These are phyloP conservation scores for Eurytoma californica DNA, from an alignment of 2,888 invertebrate genomes.

Conservation along the genomic window DNA sequence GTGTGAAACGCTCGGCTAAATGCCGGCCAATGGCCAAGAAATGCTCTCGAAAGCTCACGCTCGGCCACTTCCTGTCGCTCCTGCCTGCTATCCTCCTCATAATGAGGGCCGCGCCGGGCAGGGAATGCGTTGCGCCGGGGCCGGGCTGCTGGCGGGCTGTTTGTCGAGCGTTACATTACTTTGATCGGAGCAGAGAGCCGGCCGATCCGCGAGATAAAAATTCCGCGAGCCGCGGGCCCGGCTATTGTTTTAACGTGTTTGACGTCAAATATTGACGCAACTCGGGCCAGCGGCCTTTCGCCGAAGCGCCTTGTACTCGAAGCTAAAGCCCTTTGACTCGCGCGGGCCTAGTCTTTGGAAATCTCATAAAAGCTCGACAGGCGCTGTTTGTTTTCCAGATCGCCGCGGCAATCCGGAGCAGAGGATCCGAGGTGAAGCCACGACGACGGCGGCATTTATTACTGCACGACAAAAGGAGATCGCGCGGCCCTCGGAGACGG, in stretches of 20 bases:
- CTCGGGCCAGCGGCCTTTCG: constrained; percentile 33
- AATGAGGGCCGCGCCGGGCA: not conserved
- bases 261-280: constrained; percentile 74
- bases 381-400: constrained; percentile 12
- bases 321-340: constrained; percentile 8
- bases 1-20: constrained; percentile 65
- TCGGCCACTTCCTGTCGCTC: constrained; percentile 54
- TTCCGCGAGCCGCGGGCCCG: constrained; percentile 69
- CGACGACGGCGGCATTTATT: not conserved
- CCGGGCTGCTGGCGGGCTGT: not conserved
- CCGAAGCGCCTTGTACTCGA: constrained; percentile 24
- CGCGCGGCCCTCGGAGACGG: no score
- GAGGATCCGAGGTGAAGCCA: not conserved
- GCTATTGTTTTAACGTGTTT: constrained; percentile 75
- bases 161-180: not conserved
- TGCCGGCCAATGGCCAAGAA: constrained; percentile 66
- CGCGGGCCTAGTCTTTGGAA: constrained; percentile 47
- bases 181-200: not conserved
- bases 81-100: constrained; percentile 11
- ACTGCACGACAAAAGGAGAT: no score
- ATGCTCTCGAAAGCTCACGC: constrained; percentile 54
- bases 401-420: constrained; percentile 1
- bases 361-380: constrained; percentile 74
- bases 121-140: no score
- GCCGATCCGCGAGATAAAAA: constrained; percentile 70